Base-by-base conservation (phyloP, 2,888 invertebrate genomes). In the Ctenicera cuprea region DNA sequence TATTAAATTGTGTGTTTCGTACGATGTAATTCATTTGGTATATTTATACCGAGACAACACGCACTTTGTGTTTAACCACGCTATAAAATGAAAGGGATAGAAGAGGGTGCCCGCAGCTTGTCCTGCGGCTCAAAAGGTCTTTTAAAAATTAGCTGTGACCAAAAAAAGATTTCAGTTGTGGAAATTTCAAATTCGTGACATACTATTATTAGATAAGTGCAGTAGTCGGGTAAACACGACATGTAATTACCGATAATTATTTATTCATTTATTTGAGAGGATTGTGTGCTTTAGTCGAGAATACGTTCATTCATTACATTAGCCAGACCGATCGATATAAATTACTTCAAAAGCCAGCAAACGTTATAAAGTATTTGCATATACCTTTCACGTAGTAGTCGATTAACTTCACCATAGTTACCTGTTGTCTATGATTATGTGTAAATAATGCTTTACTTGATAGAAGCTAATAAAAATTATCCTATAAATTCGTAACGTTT, bases 71-170 rank as follows among this genome's bases (percentile, higher is more conserved):
- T 64, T 71, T 71, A 45, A 57, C 48, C 71, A 57, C 18, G 64
- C 64, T 26, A 20, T 38, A 62, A 67, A 69, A 61, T 59, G 22
- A 65, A 70, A 66, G 43, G 65, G 41, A 37, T 16, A 20, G 14
- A 70, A 70, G 48, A 59, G 71, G 71, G 71, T 22, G 52, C 71
- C 71, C 71, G 71, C 71, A 71, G 65, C 26, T 52, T 45, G 37
- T n/a, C 33, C n/a, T 12, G 38, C 18, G 30, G 38, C 57, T 54
- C 22, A 22, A 66, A 48, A 22, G 41, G 22, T 30, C 57, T 66
- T 65, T 50, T 20, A 20, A 22, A 59, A 65, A 52, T 20, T 14
- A 38, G 12, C 20, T 41, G 16, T n/a, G 8, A 18, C 14, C 12
- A 1, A 8, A 26, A 26, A 41, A 18, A 14, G 41, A 41, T n/a